Evolutionary conservation across 2,888 invertebrate species (phyloP), one percentile per base, ranked within the genome.

Genomic region (Chromoteleia sp.): DNA sequence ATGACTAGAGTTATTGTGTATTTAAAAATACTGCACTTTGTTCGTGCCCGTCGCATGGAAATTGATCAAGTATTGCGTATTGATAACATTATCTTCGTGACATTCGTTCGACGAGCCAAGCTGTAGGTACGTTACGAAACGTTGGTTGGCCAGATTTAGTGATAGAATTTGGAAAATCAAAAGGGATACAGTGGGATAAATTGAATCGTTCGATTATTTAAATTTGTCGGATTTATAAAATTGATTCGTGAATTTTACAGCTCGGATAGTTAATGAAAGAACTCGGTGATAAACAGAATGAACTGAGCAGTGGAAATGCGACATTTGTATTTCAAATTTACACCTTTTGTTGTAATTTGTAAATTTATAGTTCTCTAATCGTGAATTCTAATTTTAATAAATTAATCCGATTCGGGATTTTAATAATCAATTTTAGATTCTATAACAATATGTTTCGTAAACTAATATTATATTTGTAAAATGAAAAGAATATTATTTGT

Each of bases 61-160:
- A 54, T 63, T 43, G 19, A 73, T 73, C 19, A 58, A 43, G 33
- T 50, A 58, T 73, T 1, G 52, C n/a, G 15, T 54, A 63, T 63
- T 73, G 52, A 73, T 73, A 63, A 52, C 50, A 61, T 59, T 48
- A 71, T 41, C 10, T 50, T 50, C 25, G 25, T 70, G 48, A 19
- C 58, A 48, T 54, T 70, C 50, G 12, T 43, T 56, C 12, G 17
- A 43, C 67, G 21, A 17, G 33, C 14, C 3, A 2, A 41, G 14
- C 10, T 15, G 4, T 14, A 12, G 12, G 0, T 0, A 10, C 7
- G 39, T 52, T 14, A 3, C 2, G 19, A 19, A 56, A 8, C 5
- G 7, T 6, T 5, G 1, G 39, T 41, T 14, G 39, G 39, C 14
- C 2, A 41, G 14, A 14, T 14, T 12, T 14, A 12, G 43, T 19